Conservation (phyloP, 2,888 invertebrate genomes). For the Eucera pruinosa region DNA sequence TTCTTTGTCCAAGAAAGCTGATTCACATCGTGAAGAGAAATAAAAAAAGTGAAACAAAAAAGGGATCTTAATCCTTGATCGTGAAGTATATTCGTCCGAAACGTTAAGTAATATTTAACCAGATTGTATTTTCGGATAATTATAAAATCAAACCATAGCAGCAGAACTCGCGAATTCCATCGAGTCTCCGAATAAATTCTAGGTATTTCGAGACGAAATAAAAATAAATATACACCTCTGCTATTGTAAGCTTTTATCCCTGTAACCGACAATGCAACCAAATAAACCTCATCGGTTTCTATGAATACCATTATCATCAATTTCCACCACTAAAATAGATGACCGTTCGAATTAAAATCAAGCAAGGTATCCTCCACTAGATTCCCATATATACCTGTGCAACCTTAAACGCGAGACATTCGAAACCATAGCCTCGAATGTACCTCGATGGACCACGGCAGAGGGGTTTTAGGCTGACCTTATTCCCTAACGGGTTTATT, state of each 20-base stretch:
- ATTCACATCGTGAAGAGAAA: constrained; percentile 8
- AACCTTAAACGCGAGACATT: constrained; percentile 4
- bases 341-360: constrained; percentile 35
- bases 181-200: too few relatives aligned
- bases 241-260: too few relatives aligned
- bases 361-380: constrained; percentile 6
- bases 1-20: constrained; percentile 20
- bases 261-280: too few relatives aligned
- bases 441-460: constrained; percentile 10
- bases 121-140: constrained; percentile 25
- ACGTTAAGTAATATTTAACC: constrained; percentile 16
- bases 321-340: neutral
- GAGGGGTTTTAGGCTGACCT: constrained; percentile 62
- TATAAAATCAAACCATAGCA: neutral
- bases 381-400: too few relatives aligned
- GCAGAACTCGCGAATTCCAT: neutral
- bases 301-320: neutral
- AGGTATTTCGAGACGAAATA: neutral
- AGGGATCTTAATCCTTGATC: neutral
- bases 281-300: too few relatives aligned
- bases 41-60: neutral
- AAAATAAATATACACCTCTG: neutral
- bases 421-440: neutral
- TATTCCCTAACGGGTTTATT: constrained; percentile 72
- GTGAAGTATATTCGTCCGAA: neutral